These are phyloP conservation scores for Typhlomys cinereus DNA, from an alignment of 2,113 vertebrate species.

Conservation along the genomic window DNA sequence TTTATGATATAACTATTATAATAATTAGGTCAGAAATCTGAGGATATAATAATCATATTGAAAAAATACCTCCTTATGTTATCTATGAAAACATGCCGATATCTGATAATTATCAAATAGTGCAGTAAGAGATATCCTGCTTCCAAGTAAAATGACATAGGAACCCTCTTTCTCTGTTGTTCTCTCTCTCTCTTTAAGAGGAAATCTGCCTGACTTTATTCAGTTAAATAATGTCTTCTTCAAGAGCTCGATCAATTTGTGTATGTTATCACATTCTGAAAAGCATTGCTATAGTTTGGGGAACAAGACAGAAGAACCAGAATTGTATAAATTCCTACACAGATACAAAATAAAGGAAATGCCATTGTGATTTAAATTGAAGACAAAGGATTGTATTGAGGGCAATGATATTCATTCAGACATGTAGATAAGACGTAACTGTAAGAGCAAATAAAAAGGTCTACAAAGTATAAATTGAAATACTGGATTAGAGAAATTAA, in stretches of 20 bases:
- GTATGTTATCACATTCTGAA: not conserved
- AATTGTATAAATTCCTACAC: not conserved
- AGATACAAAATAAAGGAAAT: not conserved
- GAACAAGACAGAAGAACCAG: not conserved
- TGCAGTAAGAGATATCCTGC: not conserved
- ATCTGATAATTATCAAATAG: not conserved
- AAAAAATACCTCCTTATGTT: not conserved
- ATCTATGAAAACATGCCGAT: not conserved
- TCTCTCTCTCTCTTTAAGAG: not conserved
- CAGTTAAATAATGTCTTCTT: not conserved
- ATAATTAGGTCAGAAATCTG: not conserved
- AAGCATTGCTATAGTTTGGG: not conserved
- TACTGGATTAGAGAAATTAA: not conserved
- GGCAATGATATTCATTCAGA: not conserved
- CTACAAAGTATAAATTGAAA: not conserved
- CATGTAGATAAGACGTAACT: not conserved
- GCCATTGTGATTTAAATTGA: not conserved
- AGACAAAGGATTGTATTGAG: too few relatives aligned
- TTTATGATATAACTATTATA: not conserved
- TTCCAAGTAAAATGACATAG: not conserved
- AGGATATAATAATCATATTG: slow-evolving; percentile 65
- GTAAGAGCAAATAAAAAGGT: not conserved
- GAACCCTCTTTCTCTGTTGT: not conserved
- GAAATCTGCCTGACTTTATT: not conserved
- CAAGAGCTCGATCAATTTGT: not conserved